Evolutionary conservation across 2,797 vertebrate species (phyloP), one percentile per base, ranked within the genome.

Genomic region (Florisuga fusca): DNA sequence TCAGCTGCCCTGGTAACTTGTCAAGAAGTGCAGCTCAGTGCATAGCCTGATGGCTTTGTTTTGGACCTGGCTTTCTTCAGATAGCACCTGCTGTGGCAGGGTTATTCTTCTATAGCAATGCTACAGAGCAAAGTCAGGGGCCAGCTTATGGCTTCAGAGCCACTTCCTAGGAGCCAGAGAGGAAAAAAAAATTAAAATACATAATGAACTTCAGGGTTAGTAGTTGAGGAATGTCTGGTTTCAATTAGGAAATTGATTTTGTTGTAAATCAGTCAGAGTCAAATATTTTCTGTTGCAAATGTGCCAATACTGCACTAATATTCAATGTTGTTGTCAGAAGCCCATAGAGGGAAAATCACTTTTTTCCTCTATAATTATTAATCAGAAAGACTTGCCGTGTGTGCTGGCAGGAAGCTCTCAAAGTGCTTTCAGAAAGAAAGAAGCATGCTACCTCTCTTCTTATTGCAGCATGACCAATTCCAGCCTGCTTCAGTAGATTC

Each of bases 221-320:
- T 92, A 45, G 41, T 80, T 95, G 84, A 91, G 72, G 17, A 85
- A 89, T 84, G 64, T 91, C 84, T 95, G 76, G 31, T 93, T 96
- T 96, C 61, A 93, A 51, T 90, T 50, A 94, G 45, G 45, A 94
- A 86, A 92, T 62, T 62, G 77, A 93, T 94, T 95, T 86, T 92
- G 6, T 86, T 95, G 43, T 92, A 78, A 64, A 88, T 94, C 73
- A 80, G 73, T 83, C 81, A 86, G 45, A 91, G 29, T 77, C 61
- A 64, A 64, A 17, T 92, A 83, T 72, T 89, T 96, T 21, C 68
- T 72, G 16, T 80, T 93, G 91, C 76, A 31, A 87, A 48, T 87
- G 54, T 94, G 91, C 76, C 31, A 87, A 48, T 85, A 58, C 21
- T 61, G 15, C 68, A 92, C 4, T 80, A 63, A 83, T 85, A 91